Base-by-base conservation (phyloP, 2,797 vertebrate genomes). In the Lutjanus argentimaculatus region DNA sequence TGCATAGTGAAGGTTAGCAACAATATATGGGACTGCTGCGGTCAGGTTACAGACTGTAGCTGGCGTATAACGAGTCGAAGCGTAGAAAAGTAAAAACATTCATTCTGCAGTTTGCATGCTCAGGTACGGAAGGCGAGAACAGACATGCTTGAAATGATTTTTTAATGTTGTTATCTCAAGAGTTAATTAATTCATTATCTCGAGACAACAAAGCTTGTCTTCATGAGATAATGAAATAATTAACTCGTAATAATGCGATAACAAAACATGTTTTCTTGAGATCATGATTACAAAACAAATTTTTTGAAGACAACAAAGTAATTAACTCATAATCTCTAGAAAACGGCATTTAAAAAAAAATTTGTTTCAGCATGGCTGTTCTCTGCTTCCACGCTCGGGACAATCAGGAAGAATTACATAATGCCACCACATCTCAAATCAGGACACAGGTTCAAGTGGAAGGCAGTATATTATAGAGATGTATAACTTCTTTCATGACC, bases 1-100 rank as follows among this genome's bases (percentile, higher is more conserved):
- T 94, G 94, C 92, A 94, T 92, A 91, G 90, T 82, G 79, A 90
- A 56, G 66, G 77, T 75, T 78, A 70, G 75, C 84, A 91, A 88
- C 84, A 80, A 86, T 65, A 82, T 57, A 80, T 2, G n/a, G 72
- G 42, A 75, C 73, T 87, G 84, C 77, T 84, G 81, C 66, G 36
- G 58, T 66, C 65, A 11, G 61, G 58, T 83, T 90, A 84, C 83
- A 87, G 74, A 85, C 73, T 17, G 82, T 75, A 72, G 77, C 85
- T 72, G 79, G 74, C 52, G 13, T 49, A 70, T 22, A 61, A 49
- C 15, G 69, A 61, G 71, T 78, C 8, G 22, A 89, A 85, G 80
- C 72, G 22, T 82, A 85, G n/a, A 87, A 79, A 82, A 77, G 71
- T 77, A 70, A 57, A 62, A 77, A 86, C 71, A 80, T 88, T 87